Evolutionary conservation across 2,888 invertebrate species (phyloP).

Genomic region (Epistrophe eligans): DNA sequence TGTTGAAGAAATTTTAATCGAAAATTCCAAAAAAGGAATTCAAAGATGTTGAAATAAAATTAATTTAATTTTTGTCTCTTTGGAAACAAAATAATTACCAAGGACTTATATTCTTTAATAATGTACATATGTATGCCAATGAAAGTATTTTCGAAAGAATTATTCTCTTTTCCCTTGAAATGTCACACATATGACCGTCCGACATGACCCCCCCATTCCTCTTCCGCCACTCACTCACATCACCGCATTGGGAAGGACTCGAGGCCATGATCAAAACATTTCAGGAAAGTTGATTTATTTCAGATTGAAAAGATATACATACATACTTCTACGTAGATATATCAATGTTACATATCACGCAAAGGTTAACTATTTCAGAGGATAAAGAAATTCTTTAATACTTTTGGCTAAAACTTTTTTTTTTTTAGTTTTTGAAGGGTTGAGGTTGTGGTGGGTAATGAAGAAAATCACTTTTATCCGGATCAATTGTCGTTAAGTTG

Average conservation of each 20-base stretch:
- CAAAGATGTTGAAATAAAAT: neutral
- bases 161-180: neutral
- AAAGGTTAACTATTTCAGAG: constrained; percentile 32
- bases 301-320: neutral
- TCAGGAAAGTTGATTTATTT: constrained; percentile 13
- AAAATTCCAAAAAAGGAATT: constrained; percentile 28
- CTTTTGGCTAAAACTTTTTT: neutral
- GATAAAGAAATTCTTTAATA: constrained; percentile 32
- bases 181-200: neutral
- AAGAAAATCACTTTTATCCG: constrained; percentile 71
- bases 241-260: neutral
- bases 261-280: neutral
- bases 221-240: too few relatives aligned
- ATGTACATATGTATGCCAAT: neutral
- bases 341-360: constrained; percentile 15
- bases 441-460: constrained; percentile 14
- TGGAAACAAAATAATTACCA: constrained; percentile 21
- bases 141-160: constrained; percentile 11
- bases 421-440: neutral
- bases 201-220: neutral
- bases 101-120: neutral
- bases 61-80: constrained; percentile 10
- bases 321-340: neutral
- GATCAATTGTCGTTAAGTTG: constrained; percentile 66
- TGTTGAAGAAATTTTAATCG: constrained; percentile 63